Conservation (phyloP, 1,140 invertebrate genomes). For the Drosophila oshimai region DNA sequence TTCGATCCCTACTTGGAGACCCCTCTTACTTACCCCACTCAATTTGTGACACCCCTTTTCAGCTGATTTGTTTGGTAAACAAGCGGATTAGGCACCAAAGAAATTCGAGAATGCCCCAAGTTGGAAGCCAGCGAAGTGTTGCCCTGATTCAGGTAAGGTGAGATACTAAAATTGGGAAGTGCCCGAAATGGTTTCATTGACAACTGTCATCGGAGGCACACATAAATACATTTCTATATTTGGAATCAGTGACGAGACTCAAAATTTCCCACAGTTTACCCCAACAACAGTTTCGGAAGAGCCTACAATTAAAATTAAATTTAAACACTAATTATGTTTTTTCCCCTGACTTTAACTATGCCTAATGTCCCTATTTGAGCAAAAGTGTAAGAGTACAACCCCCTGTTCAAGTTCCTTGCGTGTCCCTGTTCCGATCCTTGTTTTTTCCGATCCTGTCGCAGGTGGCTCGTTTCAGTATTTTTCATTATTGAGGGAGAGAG, state of each 20-base stretch:
- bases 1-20: constrained; percentile 26
- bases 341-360: constrained; percentile 23
- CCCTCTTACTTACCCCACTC: not conserved
- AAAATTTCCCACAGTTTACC: constrained; percentile 44
- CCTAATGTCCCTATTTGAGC: constrained; percentile 39
- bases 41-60: constrained; percentile 45
- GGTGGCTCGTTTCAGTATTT: constrained; percentile 55
- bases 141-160: constrained; percentile 52
- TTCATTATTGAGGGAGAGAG: not conserved
- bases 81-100: constrained; percentile 61
- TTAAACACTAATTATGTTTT: constrained; percentile 61
- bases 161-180: constrained; percentile 51
- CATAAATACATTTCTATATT: constrained; percentile 48
- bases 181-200: constrained; percentile 48
- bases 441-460: constrained; percentile 43
- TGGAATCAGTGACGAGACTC: not conserved
- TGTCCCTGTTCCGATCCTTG: constrained; percentile 5
- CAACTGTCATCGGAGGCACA: constrained; percentile 45
- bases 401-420: not conserved
- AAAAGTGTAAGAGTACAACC: constrained; percentile 11
- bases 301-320: constrained; percentile 62
- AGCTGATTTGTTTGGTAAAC: constrained; percentile 68
- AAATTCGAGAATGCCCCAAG: constrained; percentile 52
- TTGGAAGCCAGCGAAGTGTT: constrained; percentile 52
- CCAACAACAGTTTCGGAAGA: constrained; percentile 2